Evolutionary conservation across 2,888 invertebrate genomes (phyloP).

Genomic region (Watsonalla binaria): DNA sequence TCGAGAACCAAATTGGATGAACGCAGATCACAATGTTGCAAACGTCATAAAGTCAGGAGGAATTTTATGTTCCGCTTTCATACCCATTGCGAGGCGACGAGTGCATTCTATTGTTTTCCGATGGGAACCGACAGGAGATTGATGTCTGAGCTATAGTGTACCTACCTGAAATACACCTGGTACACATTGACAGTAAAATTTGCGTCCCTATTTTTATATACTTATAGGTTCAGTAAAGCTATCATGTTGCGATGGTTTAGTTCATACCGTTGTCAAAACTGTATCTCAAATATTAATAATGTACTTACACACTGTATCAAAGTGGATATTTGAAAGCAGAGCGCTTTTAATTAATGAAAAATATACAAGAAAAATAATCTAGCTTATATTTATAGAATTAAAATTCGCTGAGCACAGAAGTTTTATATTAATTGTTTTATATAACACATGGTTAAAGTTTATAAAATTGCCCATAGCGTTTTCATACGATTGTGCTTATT

Average conservation of each 20-base stretch:
- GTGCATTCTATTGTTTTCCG: constrained; percentile 63
- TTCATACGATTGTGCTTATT: constrained; percentile 48
- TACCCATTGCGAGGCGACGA: constrained; percentile 36
- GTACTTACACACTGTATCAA: too few species aligned
- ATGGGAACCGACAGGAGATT: constrained; percentile 49
- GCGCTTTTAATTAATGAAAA: too few species aligned
- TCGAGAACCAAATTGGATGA: constrained; percentile 6
- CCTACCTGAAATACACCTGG: constrained; percentile 13
- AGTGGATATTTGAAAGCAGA: too few species aligned
- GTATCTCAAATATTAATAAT: too few species aligned
- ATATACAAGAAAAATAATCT: too few species aligned
- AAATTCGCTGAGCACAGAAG: too few species aligned
- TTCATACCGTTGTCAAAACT: too few species aligned
- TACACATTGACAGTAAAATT: neutral
- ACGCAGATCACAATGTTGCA: constrained; percentile 22
- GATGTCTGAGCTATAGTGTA: constrained; percentile 42
- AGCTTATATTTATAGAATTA: too few species aligned
- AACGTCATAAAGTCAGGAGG: constrained; percentile 37
- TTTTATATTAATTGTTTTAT: too few species aligned
- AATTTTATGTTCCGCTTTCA: constrained; percentile 44
- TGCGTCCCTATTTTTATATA: neutral
- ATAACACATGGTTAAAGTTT: too few species aligned
- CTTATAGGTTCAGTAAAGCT: too few species aligned
- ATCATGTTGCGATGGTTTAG: too few species aligned
- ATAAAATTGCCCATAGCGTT: constrained; percentile 34